A percentile compares a stretch with the other conserved stretches of the same genome.
These are phyloP conservation scores for Coccyzus lansbergi DNA, from an alignment of 2,797 vertebrate species.

Conservation along the genomic window DNA sequence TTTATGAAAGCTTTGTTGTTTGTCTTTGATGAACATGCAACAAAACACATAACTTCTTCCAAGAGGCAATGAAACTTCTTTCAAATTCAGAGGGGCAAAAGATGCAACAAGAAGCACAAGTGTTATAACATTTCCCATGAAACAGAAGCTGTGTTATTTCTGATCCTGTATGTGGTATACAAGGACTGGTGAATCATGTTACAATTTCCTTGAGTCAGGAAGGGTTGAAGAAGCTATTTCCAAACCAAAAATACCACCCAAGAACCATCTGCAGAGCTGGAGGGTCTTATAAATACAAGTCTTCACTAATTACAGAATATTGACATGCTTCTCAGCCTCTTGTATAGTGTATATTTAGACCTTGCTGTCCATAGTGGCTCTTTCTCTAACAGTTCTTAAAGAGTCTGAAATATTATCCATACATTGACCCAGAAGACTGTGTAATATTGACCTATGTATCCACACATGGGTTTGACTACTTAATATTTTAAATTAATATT, in stretches of 20 bases:
- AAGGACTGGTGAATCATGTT: neutral
- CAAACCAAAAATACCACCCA: neutral
- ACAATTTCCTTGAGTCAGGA: neutral
- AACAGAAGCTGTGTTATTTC: neutral
- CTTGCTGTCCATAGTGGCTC: neutral
- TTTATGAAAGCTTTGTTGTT: neutral
- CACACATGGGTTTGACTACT: neutral
- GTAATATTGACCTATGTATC: neutral
- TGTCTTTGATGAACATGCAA: neutral
- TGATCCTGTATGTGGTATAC: neutral
- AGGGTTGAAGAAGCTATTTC: neutral
- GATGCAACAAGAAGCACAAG: fast-evolving
- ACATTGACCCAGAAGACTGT: neutral
- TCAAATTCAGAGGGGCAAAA: neutral
- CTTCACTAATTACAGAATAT: neutral
- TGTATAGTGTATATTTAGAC: neutral
- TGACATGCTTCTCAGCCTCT: neutral
- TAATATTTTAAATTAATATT: neutral
- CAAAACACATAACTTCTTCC: neutral
- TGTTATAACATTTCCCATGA: neutral
- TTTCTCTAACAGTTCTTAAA: neutral
- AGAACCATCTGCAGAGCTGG: neutral
- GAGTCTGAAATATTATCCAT: neutral
- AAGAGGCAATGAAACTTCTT: neutral
- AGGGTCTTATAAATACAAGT: neutral